These are phyloP conservation scores for Psittacula derbiana DNA, from an alignment of 2,797 vertebrate genomes.

Conservation along the genomic window DNA sequence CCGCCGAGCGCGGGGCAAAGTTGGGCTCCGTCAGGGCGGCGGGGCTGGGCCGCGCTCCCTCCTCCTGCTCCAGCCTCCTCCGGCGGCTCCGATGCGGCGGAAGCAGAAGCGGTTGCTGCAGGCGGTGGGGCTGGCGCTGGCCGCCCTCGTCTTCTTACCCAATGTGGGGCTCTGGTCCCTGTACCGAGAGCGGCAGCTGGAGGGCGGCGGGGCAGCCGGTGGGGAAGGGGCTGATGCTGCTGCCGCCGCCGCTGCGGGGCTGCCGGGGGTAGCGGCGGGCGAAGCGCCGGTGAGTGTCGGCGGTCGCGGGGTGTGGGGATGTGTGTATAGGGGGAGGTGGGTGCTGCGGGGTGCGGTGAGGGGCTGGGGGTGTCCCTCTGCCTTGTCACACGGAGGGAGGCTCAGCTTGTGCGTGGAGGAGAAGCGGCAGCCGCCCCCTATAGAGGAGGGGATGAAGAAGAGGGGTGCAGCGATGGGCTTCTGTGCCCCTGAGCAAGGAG, in stretches of 20 bases:
- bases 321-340: not conserved
- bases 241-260: not conserved
- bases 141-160: conserved; percentile 88
- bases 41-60: not conserved
- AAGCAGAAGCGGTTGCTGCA: conserved; percentile 92
- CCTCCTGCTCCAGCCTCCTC: not conserved
- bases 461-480: not conserved
- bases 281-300: conserved; percentile 37
- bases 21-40: conserved; percentile 37
- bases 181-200: conserved; percentile 86
- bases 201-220: conserved; percentile 31
- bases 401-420: not conserved
- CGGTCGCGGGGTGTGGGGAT: not conserved
- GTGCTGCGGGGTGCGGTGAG: not conserved
- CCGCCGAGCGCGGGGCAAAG: conserved; percentile 43
- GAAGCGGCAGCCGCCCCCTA: not conserved
- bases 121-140: conserved; percentile 85
- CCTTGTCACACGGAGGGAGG: not conserved
- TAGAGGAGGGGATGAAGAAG: not conserved
- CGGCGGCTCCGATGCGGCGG: conserved; percentile 83
- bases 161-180: conserved; percentile 93
- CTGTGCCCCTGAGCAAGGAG: not conserved
- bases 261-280: not conserved
- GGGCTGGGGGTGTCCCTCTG: not conserved
- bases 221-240: not conserved